These are phyloP conservation scores for Scomber colias DNA, from an alignment of 2,113 vertebrate genomes.

Conservation along the genomic window DNA sequence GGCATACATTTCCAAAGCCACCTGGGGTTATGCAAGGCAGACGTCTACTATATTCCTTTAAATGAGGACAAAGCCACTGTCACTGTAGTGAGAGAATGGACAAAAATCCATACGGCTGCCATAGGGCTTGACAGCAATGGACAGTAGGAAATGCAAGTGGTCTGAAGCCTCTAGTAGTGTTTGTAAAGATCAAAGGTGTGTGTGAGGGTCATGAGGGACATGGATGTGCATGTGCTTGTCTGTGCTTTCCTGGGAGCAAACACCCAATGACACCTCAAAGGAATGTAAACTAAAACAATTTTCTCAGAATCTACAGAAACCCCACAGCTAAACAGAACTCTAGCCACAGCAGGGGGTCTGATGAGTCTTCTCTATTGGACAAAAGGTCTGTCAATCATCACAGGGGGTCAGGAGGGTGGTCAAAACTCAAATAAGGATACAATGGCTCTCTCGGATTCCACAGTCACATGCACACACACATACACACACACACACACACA, in stretches of 20 bases:
- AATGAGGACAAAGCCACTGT: slow-evolving; percentile 65
- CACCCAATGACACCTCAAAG: slow-evolving; percentile 56
- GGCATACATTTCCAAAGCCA: slow-evolving; percentile 52
- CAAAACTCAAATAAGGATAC: slow-evolving; percentile 73
- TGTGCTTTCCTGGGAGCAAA: slow-evolving; percentile 29
- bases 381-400: slow-evolving; percentile 71
- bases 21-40: slow-evolving; percentile 39
- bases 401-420: slow-evolving; percentile 73
- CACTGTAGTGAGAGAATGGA: slow-evolving; percentile 39
- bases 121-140: slow-evolving; percentile 48
- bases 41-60: slow-evolving; percentile 35
- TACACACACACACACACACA: slow-evolving; percentile 11
- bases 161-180: slow-evolving; percentile 32
- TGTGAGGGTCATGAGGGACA: neutral
- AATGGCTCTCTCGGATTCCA: slow-evolving; percentile 47
- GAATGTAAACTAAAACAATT: slow-evolving; percentile 37
- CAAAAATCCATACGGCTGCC: slow-evolving; percentile 40
- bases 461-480: slow-evolving; percentile 14
- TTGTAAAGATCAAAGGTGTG: slow-evolving; percentile 70
- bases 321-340: slow-evolving; percentile 52
- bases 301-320: slow-evolving; percentile 38
- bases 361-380: slow-evolving; percentile 66
- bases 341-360: slow-evolving; percentile 41
- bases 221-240: slow-evolving; percentile 33
- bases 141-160: slow-evolving; percentile 42